A percentile compares a stretch with the other conserved stretches of the same genome.
These are phyloP conservation scores for Nematostella vectensis DNA, from an alignment of 92 coral and sea anemone genomes.

Conservation along the genomic window DNA sequence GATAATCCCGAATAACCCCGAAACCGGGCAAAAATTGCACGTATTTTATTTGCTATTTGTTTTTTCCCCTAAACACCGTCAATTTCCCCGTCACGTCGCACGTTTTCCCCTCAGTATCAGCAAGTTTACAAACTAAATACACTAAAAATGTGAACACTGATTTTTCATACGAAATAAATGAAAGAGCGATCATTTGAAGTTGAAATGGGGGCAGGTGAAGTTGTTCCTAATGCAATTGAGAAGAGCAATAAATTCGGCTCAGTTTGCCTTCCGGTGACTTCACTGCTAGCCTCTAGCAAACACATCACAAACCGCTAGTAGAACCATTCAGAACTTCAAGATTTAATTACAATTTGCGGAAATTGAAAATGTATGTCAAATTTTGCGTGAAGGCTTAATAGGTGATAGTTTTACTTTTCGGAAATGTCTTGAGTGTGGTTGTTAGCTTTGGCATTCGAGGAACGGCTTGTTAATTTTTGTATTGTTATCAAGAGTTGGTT, in stretches of 20 bases:
- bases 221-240: slow-evolving; percentile 58
- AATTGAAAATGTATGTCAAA: slow-evolving; percentile 45
- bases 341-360: slow-evolving; percentile 58
- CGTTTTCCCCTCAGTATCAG: too few species aligned
- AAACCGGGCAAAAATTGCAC: too few species aligned
- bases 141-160: slow-evolving; percentile 1
- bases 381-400: slow-evolving; percentile 9
- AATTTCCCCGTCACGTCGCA: too few species aligned
- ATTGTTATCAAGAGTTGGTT: slow-evolving; percentile 42
- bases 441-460: slow-evolving; percentile 39
- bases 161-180: slow-evolving; percentile 66
- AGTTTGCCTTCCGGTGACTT: slow-evolving; percentile 77
- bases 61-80: too few species aligned
- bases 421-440: slow-evolving; percentile 14
- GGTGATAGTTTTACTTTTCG: slow-evolving; percentile 36
- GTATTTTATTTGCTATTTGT: too few species aligned
- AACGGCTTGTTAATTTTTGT: slow-evolving; percentile 20
- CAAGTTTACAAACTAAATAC: not conserved
- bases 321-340: slow-evolving; percentile 39
- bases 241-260: slow-evolving; percentile 67
- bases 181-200: slow-evolving; percentile 32
- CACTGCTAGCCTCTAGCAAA: slow-evolving; percentile 47
- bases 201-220: slow-evolving; percentile 53
- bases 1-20: too few species aligned
- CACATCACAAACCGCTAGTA: slow-evolving; percentile 11